Base-by-base conservation (phyloP, 2,113 vertebrate species). In the Gorilla gorilla region DNA sequence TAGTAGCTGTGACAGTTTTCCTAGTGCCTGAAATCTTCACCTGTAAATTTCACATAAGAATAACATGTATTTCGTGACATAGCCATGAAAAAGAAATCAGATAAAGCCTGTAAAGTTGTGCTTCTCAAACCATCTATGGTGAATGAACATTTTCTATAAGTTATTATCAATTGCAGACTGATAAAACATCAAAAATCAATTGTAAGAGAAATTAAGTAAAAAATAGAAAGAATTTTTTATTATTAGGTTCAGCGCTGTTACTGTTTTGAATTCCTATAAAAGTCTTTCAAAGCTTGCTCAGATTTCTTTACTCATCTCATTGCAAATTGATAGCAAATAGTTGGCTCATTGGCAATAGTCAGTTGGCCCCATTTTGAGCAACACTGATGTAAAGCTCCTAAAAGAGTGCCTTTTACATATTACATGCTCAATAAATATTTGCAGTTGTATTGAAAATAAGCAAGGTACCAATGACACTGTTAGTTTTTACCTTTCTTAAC, bases 121-220 rank as follows among this genome's bases (percentile, higher is more conserved):
- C 35, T 45, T 88, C 35, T 40, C 35, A 85, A 40, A 85, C 2
- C 79, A 6, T 40, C 45, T 82, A 3, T 81, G 18, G n/a, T 38
- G 18, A 84, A 73, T 14, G 18, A 22, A 3, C 14, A 20, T 90
- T 97, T 98, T 78, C 35, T 83, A 16, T 27, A 8, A 6, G 45
- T 68, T 80, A 48, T 27, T 27, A 27, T 75, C 66, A 52, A 66
- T 35, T 76, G 12, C 8, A 70, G 64, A 22, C 40, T 5, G 25
- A n/a, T 50, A 68, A 35, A 87, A 16, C 68, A 76, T 8, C 27
- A 84, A 89, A 72, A 78, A 25, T 43, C 16, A 83, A 78, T 43
- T 52, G 43, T 25, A 83, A 70, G 59, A 61, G 4, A 96, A 96
- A 90, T 72, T 61, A 89, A 97, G 57, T 73, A 55, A 30, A 73